Base-by-base conservation (phyloP, 2,797 vertebrate species). In the Gephyroberyx darwinii region DNA sequence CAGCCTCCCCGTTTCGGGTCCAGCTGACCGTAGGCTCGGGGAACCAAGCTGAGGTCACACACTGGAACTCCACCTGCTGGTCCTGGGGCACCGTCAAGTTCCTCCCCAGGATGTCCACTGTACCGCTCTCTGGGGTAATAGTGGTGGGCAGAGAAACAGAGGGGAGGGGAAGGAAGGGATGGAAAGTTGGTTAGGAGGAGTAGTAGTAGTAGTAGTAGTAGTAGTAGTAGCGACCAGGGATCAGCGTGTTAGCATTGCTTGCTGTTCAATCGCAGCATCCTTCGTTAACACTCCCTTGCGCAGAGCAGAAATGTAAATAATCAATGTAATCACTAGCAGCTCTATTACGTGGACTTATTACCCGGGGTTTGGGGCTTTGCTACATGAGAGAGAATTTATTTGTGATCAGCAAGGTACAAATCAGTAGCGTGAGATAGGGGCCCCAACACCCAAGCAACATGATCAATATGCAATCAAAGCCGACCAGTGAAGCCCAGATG, bases 1-100 rank as follows among this genome's bases (percentile, higher is more conserved):
- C 75, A 0, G 6, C 3, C 1, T 48, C 48, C 4, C 78, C 87
- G 1, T 90, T 83, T 4, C 30, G 30, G 6, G 53, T 75, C 94
- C 94, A 95, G 74, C 20, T 88, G 59, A 95, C 1, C 0, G 39
- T 43, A 0, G 94, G 86, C 0, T 0, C 5, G 0, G 93, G 93
- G 53, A 71, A 92, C 94, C 94, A 95, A 26, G 47, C 81, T 0
- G 54, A 12, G 2, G 84, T 69, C 5, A 45, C 41, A 54, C 94
- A 95, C 75, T 67, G 82, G 69, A 94, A 84, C 65, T 77, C 59
- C 2, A 88, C 90, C 77, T 80, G 71, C 35, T 90, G 57, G 45
- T 82, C 90, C 65, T 86, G 68, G 0, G 2, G 41, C 43, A 68
- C 89, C 0, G 82, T 93, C 54, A 69, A 8, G 20, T 89, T 83